Percentiles rank a stretch among this genome's conserved stretches.
phyloP scores from a whole-genome alignment of 2,797 vertebrate species.

The Acipenser oxyrinchus region DNA sequence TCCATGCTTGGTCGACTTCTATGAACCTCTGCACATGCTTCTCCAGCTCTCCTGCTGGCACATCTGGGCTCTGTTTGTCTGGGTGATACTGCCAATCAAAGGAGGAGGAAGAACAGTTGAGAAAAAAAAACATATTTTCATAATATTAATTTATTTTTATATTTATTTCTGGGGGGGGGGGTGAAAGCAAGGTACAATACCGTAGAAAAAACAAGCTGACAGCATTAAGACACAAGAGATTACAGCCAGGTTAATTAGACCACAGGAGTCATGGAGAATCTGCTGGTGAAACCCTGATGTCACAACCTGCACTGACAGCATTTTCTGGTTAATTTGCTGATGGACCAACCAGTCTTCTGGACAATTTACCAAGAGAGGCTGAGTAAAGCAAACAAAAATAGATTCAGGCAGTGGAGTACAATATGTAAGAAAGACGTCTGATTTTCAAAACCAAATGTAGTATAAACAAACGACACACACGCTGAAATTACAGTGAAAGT shows the following conservation, averaged over 20 bases:
- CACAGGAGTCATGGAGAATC: constrained; percentile 42
- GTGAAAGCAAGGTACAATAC: not conserved
- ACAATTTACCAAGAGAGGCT: constrained; percentile 74
- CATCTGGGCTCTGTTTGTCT: constrained; percentile 66
- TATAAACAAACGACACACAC: too few relatives aligned
- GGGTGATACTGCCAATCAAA: constrained; percentile 73
- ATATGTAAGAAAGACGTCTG: constrained; percentile 32
- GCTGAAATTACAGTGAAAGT: too few relatives aligned
- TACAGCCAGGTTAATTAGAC: constrained; percentile 57
- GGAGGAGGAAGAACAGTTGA: constrained; percentile 15
- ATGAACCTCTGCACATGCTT: constrained; percentile 66
- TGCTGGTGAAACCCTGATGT: constrained; percentile 52
- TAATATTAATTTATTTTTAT: constrained; percentile 12
- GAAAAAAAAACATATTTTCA: constrained; percentile 28
- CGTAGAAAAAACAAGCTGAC: constrained; percentile 29
- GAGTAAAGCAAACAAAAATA: constrained; percentile 64
- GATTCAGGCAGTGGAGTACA: constrained; percentile 43
- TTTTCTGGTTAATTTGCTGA: constrained; percentile 86
- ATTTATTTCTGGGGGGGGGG: constrained; percentile 31
- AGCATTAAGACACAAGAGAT: constrained; percentile 35
- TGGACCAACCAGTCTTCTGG: constrained; percentile 69
- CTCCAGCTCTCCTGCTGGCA: constrained; percentile 49
- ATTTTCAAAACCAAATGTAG: constrained; percentile 1
- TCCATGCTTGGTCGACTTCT: constrained; percentile 77
- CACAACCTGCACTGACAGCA: constrained; percentile 54